Conservation (phyloP, 2,888 invertebrate genomes). For the Blomia tropicalis region DNA sequence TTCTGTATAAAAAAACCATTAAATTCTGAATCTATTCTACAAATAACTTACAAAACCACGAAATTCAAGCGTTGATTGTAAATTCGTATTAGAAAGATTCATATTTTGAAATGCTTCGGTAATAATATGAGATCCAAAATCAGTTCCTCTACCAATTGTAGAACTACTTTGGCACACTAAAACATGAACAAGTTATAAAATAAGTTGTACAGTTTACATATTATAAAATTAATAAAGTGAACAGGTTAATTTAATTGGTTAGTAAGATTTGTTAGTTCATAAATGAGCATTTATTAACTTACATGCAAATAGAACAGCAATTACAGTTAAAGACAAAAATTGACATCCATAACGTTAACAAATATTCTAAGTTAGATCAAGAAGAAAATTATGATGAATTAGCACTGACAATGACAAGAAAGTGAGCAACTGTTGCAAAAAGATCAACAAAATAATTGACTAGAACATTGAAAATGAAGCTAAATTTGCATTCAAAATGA, state of each 20-base stretch:
- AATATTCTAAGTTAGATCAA: too few relatives aligned
- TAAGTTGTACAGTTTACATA: background rate
- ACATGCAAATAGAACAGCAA: background rate
- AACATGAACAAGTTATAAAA: background rate
- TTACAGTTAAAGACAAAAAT: background rate
- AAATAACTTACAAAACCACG: conserved; percentile 19
- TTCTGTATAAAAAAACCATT: conserved; percentile 26
- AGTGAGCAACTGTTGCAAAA: background rate
- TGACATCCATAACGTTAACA: background rate
- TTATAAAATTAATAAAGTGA: background rate
- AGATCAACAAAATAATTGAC: background rate
- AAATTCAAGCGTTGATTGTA: conserved; percentile 8
- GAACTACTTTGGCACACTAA: background rate
- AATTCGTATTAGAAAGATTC: conserved; percentile 2
- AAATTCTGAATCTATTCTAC: background rate
- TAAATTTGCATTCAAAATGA: background rate
- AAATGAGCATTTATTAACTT: background rate
- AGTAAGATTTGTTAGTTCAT: background rate
- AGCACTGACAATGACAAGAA: too few relatives aligned
- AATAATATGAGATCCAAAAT: background rate
- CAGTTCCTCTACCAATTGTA: background rate
- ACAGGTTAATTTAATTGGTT: background rate
- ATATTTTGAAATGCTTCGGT: background rate
- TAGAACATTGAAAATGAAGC: background rate
- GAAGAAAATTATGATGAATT: too few relatives aligned